phyloP scores from a whole-genome alignment of 2,888 invertebrate genomes.

The Drosophila setosimentum region DNA sequence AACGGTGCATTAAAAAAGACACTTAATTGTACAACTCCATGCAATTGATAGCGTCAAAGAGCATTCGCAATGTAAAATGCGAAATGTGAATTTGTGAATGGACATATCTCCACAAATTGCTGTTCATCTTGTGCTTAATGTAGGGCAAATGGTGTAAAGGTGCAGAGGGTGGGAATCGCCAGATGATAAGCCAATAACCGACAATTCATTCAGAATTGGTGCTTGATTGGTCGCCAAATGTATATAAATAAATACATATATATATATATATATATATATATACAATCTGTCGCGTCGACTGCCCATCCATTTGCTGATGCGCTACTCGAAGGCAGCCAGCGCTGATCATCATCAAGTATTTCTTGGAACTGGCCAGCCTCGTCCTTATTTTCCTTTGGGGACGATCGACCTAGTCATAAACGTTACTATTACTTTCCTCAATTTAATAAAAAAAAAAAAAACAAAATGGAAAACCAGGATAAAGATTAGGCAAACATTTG shows the following conservation, averaged over 20 bases:
- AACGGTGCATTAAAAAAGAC: conserved; percentile 18
- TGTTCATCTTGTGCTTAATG: conserved; percentile 26
- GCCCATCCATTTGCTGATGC: too few relatives aligned
- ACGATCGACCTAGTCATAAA: conserved; percentile 21
- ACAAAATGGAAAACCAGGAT: neutral
- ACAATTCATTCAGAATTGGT: conserved; percentile 7
- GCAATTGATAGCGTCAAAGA: conserved; percentile 67
- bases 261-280: too few relatives aligned
- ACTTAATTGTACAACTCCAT: conserved; percentile 72
- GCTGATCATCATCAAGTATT: too few relatives aligned
- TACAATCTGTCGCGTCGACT: too few relatives aligned
- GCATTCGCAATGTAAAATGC: conserved; percentile 60
- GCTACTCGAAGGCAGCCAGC: too few relatives aligned
- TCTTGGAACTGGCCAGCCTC: too few relatives aligned
- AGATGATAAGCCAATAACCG: conserved; percentile 35
- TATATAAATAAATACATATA: too few relatives aligned
- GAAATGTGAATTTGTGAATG: conserved; percentile 23
- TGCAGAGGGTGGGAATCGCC: conserved; percentile 36
- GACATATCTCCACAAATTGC: conserved; percentile 23
- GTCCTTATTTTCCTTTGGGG: conserved; percentile 22
- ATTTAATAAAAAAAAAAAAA: neutral
- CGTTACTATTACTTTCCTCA: neutral
- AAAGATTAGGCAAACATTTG: conserved; percentile 4
- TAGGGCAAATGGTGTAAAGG: neutral
- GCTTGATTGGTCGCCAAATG: neutral